phyloP scores from a whole-genome alignment of 2,888 invertebrate species.

The Formica aserva region DNA sequence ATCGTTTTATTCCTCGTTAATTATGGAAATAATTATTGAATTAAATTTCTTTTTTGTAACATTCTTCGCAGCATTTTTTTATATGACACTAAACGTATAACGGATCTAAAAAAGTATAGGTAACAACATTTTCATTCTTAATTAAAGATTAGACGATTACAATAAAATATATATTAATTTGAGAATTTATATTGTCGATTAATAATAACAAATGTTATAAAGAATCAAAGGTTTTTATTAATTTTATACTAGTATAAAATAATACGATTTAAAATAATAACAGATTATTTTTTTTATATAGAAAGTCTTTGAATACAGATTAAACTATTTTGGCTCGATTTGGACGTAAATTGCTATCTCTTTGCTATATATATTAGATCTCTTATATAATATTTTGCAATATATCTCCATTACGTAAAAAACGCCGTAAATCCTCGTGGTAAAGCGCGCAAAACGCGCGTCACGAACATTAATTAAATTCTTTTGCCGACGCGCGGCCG shows the following conservation, averaged over 20 bases:
- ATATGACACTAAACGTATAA: not conserved
- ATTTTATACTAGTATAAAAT: not conserved
- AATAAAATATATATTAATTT: not conserved
- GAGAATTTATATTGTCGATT: not conserved
- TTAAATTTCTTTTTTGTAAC: not conserved
- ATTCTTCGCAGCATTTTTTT: not conserved
- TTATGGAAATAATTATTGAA: not conserved
- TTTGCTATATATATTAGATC: not conserved
- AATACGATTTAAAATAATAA: not conserved
- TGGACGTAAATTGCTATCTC: not conserved
- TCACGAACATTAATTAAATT: slow-evolving; percentile 35
- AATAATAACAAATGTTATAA: slow-evolving; percentile 4
- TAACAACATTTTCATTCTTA: not conserved
- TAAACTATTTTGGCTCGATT: not conserved
- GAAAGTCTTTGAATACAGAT: not conserved
- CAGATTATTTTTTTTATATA: not conserved
- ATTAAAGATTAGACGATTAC: not conserved
- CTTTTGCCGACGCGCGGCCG: not conserved
- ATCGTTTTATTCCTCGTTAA: not conserved
- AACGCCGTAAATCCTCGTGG: not conserved
- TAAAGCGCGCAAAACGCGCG: not conserved
- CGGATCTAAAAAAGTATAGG: not conserved
- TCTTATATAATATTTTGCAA: not conserved
- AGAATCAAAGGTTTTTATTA: not conserved
- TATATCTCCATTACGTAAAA: not conserved